These are phyloP conservation scores for Mesitornis unicolor DNA, from an alignment of 2,113 vertebrate species.

Conservation along the genomic window DNA sequence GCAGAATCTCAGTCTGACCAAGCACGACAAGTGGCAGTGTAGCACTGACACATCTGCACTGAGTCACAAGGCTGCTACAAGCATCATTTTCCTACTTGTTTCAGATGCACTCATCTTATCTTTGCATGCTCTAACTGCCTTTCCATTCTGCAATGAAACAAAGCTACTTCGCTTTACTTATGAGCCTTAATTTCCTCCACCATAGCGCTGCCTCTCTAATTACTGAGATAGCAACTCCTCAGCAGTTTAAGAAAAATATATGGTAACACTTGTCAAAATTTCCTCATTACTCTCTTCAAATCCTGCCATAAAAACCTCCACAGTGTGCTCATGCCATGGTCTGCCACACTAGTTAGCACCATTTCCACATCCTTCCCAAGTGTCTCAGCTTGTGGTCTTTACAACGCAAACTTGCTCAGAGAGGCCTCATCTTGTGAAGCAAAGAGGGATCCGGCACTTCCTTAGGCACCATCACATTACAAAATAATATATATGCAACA, in stretches of 20 bases:
- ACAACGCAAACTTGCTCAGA: background rate
- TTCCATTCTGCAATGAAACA: background rate
- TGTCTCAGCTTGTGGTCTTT: background rate
- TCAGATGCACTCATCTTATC: background rate
- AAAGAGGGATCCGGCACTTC: background rate
- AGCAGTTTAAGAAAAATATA: background rate
- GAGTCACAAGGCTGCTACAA: background rate
- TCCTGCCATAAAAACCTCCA: background rate
- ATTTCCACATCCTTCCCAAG: background rate
- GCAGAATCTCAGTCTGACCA: background rate
- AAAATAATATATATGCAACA: background rate
- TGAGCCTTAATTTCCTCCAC: background rate
- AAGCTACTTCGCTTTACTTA: background rate
- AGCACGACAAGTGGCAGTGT: background rate
- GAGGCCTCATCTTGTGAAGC: background rate
- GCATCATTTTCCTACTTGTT: background rate
- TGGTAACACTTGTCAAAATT: background rate
- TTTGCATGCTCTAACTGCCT: background rate
- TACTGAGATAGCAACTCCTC: background rate
- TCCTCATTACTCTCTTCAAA: background rate
- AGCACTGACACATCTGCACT: background rate
- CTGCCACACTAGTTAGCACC: background rate
- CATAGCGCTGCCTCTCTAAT: fast-evolving
- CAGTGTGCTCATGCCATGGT: background rate
- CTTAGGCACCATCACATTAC: background rate